Base-by-base conservation (phyloP, 2,113 vertebrate species). In the Choloepus hoffmanni region DNA sequence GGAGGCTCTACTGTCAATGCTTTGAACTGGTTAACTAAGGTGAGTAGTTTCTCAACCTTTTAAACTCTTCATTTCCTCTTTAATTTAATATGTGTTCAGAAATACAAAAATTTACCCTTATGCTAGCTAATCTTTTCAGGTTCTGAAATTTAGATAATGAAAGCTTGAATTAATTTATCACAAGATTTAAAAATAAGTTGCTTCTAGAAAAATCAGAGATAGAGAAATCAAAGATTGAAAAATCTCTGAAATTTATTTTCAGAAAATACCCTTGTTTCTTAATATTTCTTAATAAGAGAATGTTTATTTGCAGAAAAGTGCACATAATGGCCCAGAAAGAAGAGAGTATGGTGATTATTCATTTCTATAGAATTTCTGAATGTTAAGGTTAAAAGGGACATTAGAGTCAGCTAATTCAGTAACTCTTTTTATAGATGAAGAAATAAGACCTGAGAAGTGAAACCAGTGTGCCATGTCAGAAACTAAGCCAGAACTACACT, bases 1-100 rank as follows among this genome's bases (percentile, higher is more conserved):
- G 99, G 99, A 33, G 99, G 99, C 85, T 99, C 99, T 8, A 98
- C 99, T 0, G 16, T 98, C 12, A 89, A 11, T 5, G 98, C 99
- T 48, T 82, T 99, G 95, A 96, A 78, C 63, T 99, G 99, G 99
- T 96, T 99, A 43, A 98, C 98, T 92, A 98, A 99, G 99, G 99
- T 99, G 67, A 92, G 92, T 84, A 36, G 58, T 33, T 89, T 89
- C n/a, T 67, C 1, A 0, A 67, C 7, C 72, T 74, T 63, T 50
- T 15, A 15, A 86, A 45, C 36, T n/a, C 18, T 55, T 12, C 7
- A 4, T 43, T 76, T 85, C 23, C 19, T 48, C 40, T 36, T 94
- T 48, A 45, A 50, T 40, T 77, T 50, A 62, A 63, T 30, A 1
- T 68, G 8, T 19, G 1, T 40, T 76, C 55, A 28, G 40, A 74